Evolutionary conservation across 2,113 vertebrate species (phyloP).

Genomic region (Paramisgurnus dabryanus): DNA sequence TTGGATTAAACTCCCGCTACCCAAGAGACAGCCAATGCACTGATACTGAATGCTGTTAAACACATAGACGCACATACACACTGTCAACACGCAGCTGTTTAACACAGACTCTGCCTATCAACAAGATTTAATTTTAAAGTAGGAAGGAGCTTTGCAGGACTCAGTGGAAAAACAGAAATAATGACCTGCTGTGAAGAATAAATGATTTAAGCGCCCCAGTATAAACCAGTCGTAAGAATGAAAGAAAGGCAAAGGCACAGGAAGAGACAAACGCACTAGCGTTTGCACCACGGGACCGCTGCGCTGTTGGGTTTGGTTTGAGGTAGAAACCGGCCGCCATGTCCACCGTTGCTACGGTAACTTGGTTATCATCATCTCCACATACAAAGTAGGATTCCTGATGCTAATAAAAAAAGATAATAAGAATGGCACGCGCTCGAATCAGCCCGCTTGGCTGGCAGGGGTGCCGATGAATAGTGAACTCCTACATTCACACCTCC

Average conservation of each 20-base stretch:
- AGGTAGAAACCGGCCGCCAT: neutral
- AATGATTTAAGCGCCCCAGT: neutral
- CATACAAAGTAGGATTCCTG: slow-evolving; percentile 27
- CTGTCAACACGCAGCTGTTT: slow-evolving; percentile 19
- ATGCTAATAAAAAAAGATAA: slow-evolving; percentile 42
- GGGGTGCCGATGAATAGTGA: neutral
- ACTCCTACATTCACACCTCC: slow-evolving; percentile 22
- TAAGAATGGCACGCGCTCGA: slow-evolving; percentile 27
- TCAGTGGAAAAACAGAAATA: slow-evolving; percentile 20
- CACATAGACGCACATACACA: slow-evolving; percentile 23
- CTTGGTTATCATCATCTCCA: slow-evolving; percentile 46
- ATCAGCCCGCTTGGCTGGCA: neutral
- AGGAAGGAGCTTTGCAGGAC: slow-evolving; percentile 21
- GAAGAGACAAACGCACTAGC: neutral
- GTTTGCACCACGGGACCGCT: neutral
- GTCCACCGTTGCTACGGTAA: slow-evolving; percentile 47
- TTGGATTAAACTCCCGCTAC: slow-evolving; percentile 46
- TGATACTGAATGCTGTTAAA: slow-evolving; percentile 45
- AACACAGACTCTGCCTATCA: slow-evolving; percentile 31
- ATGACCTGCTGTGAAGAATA: slow-evolving; percentile 28
- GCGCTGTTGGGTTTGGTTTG: slow-evolving; percentile 25
- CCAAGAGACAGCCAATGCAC: slow-evolving; percentile 34
- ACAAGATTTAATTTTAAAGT: slow-evolving; percentile 23
- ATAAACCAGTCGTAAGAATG: slow-evolving; percentile 9
- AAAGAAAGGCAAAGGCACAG: neutral